phyloP scores from a whole-genome alignment of 2,888 invertebrate genomes.

The Rosalia funebris region DNA sequence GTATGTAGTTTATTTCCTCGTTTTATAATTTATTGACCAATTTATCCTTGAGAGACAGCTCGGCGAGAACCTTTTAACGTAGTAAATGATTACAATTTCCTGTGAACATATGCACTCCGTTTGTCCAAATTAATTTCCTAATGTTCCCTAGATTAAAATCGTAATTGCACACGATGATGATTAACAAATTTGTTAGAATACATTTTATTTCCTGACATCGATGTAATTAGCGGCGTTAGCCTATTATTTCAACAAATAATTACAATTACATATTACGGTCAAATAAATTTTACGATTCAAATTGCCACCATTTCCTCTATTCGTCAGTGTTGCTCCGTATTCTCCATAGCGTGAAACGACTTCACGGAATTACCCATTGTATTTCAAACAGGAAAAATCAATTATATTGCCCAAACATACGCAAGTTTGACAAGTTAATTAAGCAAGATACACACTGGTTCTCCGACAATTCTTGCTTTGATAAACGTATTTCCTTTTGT shows the following conservation, averaged over 20 bases:
- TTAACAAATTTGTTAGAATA: constrained; percentile 27
- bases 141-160: constrained; percentile 15
- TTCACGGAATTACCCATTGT: constrained; percentile 36
- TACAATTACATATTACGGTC: constrained; percentile 8
- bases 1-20: no score
- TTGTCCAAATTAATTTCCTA: constrained; percentile 23
- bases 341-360: constrained; percentile 33
- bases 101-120: constrained; percentile 14
- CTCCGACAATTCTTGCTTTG: constrained; percentile 23
- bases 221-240: constrained; percentile 1
- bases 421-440: constrained; percentile 40
- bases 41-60: background rate
- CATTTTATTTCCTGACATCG: constrained; percentile 6
- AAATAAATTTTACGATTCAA: constrained; percentile 17
- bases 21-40: no score
- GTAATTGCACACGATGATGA: constrained; percentile 18
- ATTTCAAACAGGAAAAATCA: constrained; percentile 39
- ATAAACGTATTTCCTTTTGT: constrained; percentile 20
- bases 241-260: constrained; percentile 16
- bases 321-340: constrained; percentile 6
- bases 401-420: constrained; percentile 38
- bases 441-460: constrained; percentile 34
- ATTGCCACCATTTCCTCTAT: constrained; percentile 20
- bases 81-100: constrained; percentile 21
- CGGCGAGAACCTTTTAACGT: background rate